These are phyloP conservation scores for Pseudotriccus pelzelni DNA, from an alignment of 2,797 vertebrate genomes.

Conservation along the genomic window DNA sequence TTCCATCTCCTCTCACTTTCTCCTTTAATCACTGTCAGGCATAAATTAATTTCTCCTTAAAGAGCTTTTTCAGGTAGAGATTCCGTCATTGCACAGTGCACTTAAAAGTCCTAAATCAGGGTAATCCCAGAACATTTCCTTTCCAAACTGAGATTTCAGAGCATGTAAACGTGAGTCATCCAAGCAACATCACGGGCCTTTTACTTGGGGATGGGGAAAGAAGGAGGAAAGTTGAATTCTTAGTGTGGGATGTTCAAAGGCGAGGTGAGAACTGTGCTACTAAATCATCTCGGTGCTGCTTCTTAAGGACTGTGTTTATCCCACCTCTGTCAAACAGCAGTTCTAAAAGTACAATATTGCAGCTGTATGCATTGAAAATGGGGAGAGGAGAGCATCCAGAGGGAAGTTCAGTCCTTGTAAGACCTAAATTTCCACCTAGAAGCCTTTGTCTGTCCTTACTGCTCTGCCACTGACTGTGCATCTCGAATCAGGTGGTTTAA, in stretches of 20 bases:
- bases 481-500: not conserved
- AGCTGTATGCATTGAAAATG: not conserved
- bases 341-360: not conserved
- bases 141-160: slow-evolving; percentile 39
- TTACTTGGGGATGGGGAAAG: not conserved
- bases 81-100: slow-evolving; percentile 63
- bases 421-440: not conserved
- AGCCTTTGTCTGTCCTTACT: not conserved
- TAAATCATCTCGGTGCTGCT: not conserved
- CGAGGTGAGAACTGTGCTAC: not conserved
- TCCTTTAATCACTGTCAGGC: slow-evolving; percentile 78
- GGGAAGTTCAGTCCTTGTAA: not conserved
- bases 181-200: not conserved
- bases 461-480: not conserved
- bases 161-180: not conserved
- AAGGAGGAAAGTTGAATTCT: not conserved
- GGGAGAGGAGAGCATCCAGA: not conserved
- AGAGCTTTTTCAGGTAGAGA: slow-evolving; percentile 73
- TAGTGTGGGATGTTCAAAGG: not conserved
- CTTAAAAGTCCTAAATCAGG: slow-evolving; percentile 67
- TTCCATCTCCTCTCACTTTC: slow-evolving; percentile 75
- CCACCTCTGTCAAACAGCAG: not conserved
- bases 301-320: not conserved
- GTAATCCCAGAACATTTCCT: slow-evolving; percentile 56
- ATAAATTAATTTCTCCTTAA: slow-evolving; percentile 80